These are phyloP conservation scores for Nebria brevicollis DNA, from an alignment of 2,888 invertebrate species.

Conservation along the genomic window DNA sequence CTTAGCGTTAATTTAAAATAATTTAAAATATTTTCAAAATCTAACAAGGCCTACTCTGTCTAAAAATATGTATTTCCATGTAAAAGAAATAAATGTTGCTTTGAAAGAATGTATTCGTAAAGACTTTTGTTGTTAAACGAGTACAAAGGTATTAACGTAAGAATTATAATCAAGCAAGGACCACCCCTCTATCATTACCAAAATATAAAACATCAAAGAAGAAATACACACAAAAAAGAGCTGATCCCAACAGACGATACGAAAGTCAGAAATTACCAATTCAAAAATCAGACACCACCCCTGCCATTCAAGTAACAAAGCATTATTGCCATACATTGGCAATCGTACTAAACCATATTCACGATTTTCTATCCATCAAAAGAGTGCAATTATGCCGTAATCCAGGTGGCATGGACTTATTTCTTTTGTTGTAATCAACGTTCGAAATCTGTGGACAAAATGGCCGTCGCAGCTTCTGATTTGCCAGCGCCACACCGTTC, in stretches of 20 bases:
- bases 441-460: conserved; percentile 47
- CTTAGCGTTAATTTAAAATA: too few species aligned
- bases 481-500: conserved; percentile 50
- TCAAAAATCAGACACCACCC: conserved; percentile 19
- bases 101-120: not conserved
- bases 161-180: not conserved
- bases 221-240: conserved; percentile 3
- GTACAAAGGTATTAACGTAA: not conserved
- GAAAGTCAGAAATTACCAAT: conserved; percentile 24
- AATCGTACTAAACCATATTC: conserved; percentile 13
- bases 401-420: conserved; percentile 38
- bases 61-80: too few species aligned
- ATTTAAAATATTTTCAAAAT: too few species aligned
- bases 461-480: conserved; percentile 50
- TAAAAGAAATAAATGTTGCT: not conserved
- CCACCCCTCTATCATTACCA: conserved; percentile 3
- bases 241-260: conserved; percentile 6
- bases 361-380: conserved; percentile 34
- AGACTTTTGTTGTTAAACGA: not conserved
- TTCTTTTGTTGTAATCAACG: conserved; percentile 41
- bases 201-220: conserved; percentile 23
- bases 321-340: conserved; percentile 8
- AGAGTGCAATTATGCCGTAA: conserved; percentile 21
- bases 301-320: conserved; percentile 7
- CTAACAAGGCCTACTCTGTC: too few species aligned